phyloP scores from a whole-genome alignment of 1,140 invertebrate genomes.

The Leptestheria dahalacensis region DNA sequence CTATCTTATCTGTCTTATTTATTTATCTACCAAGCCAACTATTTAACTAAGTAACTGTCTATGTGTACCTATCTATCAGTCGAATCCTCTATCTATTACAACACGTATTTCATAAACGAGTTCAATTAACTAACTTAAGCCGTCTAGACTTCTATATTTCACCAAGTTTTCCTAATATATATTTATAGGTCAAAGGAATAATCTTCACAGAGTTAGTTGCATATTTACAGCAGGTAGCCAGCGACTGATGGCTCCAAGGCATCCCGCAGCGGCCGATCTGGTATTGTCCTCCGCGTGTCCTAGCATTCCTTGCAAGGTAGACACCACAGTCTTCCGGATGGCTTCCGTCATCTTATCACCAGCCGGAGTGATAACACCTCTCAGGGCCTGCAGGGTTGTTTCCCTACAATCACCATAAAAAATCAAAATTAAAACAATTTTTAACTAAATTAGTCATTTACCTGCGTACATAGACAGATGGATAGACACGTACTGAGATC shows the following conservation, averaged over 20 bases:
- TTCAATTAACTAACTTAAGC: too few relatives aligned
- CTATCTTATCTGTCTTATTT: too few relatives aligned
- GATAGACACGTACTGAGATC: background rate
- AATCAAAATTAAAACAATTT: background rate
- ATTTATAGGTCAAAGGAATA: too few relatives aligned
- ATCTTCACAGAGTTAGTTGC: too few relatives aligned
- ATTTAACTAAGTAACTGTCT: too few relatives aligned
- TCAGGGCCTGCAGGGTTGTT: slow-evolving; percentile 77
- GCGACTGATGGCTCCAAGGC: slow-evolving; percentile 66
- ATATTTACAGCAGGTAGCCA: slow-evolving; percentile 49
- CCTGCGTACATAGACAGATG: background rate
- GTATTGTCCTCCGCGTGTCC: slow-evolving; percentile 63
- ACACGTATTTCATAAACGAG: too few relatives aligned
- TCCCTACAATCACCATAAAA: slow-evolving; percentile 40
- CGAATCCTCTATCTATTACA: too few relatives aligned
- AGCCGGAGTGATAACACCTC: slow-evolving; percentile 62
- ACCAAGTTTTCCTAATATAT: too few relatives aligned
- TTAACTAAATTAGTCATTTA: too few relatives aligned
- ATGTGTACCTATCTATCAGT: too few relatives aligned
- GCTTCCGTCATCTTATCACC: slow-evolving; percentile 78
- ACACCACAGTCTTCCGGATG: slow-evolving; percentile 56
- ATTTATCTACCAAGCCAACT: too few relatives aligned
- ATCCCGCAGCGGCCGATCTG: slow-evolving; percentile 63
- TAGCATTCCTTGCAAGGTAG: slow-evolving; percentile 48
- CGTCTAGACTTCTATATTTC: too few relatives aligned